Evolutionary conservation across 2,113 vertebrate genomes (phyloP).

Genomic region (Ochotona curzoniae): DNA sequence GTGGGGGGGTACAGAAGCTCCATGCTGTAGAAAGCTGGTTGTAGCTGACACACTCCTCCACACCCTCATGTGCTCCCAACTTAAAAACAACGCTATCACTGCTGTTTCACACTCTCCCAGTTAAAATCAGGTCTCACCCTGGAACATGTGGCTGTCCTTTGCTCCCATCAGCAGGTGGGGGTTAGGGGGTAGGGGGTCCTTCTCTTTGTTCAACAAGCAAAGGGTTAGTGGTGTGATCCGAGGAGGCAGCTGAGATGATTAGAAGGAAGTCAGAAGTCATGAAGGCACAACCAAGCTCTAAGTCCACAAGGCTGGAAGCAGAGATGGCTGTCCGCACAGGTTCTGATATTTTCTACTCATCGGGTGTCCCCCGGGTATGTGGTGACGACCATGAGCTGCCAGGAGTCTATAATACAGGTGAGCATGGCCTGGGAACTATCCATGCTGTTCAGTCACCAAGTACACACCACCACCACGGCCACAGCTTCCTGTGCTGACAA

Average conservation of each 20-base stretch:
- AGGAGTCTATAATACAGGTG: background rate
- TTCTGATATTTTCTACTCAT: background rate
- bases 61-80: background rate
- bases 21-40: background rate
- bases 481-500: background rate
- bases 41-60: background rate
- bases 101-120: background rate
- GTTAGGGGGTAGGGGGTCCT: background rate
- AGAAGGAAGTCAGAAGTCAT: background rate
- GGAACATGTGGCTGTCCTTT: background rate
- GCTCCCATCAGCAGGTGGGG: background rate
- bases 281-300: conserved; percentile 24
- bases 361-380: too few species aligned
- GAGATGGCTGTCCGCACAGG: background rate
- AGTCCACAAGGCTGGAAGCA: background rate
- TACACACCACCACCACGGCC: background rate
- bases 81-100: background rate
- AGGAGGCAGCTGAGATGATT: conserved; percentile 10
- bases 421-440: background rate
- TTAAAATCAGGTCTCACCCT: background rate
- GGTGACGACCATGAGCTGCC: background rate
- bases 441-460: too few species aligned
- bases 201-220: conserved; percentile 1
- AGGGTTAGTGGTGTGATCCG: background rate
- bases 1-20: background rate